Conservation (phyloP, 2,888 invertebrate genomes). For the Osedax frankpressi region DNA sequence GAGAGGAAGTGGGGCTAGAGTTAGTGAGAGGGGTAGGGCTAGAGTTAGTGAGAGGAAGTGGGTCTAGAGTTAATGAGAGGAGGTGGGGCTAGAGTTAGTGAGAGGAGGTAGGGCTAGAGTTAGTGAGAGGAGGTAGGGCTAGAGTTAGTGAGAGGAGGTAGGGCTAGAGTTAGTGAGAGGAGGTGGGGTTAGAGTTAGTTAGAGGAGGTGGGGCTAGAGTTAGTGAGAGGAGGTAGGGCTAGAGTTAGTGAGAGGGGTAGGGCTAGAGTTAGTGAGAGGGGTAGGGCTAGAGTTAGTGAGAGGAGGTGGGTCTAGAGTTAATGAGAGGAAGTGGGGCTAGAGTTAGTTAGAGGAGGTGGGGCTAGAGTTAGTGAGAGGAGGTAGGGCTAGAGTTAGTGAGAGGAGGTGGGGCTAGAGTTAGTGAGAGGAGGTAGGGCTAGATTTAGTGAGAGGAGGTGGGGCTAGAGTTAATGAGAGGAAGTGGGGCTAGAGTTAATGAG, state of each 20-base stretch:
- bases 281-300: not conserved
- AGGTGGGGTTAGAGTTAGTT: too few relatives aligned
- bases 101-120: too few relatives aligned
- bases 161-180: too few relatives aligned
- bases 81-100: too few relatives aligned
- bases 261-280: not conserved
- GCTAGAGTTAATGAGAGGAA: not conserved
- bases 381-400: not conserved
- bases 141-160: too few relatives aligned
- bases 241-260: not conserved
- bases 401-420: not conserved
- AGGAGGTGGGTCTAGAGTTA: not conserved
- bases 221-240: not conserved
- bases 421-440: not conserved
- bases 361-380: not conserved
- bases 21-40: too few relatives aligned
- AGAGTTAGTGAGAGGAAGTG: too few relatives aligned
- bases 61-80: too few relatives aligned
- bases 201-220: not conserved
- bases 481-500: not conserved
- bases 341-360: not conserved
- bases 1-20: not conserved
- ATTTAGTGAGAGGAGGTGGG: not conserved
- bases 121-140: too few relatives aligned
- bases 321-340: not conserved